Evolutionary conservation across 2,888 invertebrate genomes (phyloP), one percentile per base, ranked within the genome.

Genomic region (Agonopterix subpropinquella): DNA sequence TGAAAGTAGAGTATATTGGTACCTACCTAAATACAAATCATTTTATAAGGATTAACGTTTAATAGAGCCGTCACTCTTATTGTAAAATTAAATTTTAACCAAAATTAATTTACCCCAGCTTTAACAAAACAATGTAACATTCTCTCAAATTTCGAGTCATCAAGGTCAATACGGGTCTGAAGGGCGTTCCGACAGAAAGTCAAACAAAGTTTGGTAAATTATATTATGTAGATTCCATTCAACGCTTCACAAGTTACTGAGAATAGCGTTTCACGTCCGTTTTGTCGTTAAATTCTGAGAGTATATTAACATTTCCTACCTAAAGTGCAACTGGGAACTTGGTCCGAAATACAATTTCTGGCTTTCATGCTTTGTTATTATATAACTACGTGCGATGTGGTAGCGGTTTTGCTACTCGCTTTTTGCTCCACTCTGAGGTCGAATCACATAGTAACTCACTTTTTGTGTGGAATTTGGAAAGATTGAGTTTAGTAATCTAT

Each of bases 161-260:
- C 46, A 50, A 50, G 47, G 50, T 50, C 47, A 28, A 15, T 18
- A 4, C 11, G 8, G 44, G 13, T 9, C 39, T 28, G 18, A 36
- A 42, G 44, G 36, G 36, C 39, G 35, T 44, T 11, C 18, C 41
- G 36, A 44, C 44, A 47, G 50, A 47, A 50, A 51, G 51, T 51
- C 48, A 51, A 45, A 51, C 50, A 50, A 51, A 51, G 41, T 51
- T 51, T 11, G 35, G 45, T 44, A 51, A 51, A 48, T 51, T 48
- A 47, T 51, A 51, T 48, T 48, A 48, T 51, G 51, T 51, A 51
- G 51, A 51, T 51, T 47, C 45, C 11, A 51, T 48, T 51, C 48
- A 48, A 46, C 48, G 48, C 36, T 48, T 44, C 51, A 44, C 46
- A 44, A 51, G 41, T 51, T 51, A 41, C 48, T n/a, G 43, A 13